Evolutionary conservation across 2,113 vertebrate species (phyloP).

Genomic region (Patagioenas fasciata): DNA sequence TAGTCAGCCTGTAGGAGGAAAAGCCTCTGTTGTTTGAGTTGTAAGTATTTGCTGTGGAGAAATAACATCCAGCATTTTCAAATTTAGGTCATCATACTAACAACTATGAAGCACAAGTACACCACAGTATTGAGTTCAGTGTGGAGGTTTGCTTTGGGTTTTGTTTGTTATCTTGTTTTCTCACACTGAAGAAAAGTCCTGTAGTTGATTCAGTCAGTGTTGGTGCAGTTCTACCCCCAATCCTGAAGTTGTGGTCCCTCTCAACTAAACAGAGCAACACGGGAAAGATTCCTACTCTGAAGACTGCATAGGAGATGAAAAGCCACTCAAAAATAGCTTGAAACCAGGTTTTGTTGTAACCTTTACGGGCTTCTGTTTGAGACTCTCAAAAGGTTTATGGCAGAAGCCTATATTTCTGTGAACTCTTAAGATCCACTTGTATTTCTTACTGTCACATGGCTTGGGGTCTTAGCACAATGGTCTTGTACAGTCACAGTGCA

Average conservation of each 20-base stretch:
- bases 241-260: not conserved
- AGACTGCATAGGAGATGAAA: not conserved
- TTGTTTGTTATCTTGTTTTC: not conserved
- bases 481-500: not conserved
- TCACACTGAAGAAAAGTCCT: not conserved
- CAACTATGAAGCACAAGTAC: not conserved
- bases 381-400: not conserved
- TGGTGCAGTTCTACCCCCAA: not conserved
- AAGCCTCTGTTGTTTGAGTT: not conserved
- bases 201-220: not conserved
- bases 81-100: not conserved
- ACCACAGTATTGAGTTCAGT: accelerated
- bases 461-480: too few species aligned
- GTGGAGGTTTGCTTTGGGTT: not conserved
- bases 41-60: not conserved
- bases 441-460: not conserved
- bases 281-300: not conserved
- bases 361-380: not conserved
- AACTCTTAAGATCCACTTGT: not conserved
- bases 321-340: not conserved
- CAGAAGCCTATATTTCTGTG: not conserved
- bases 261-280: not conserved
- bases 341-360: not conserved
- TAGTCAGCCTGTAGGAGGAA: not conserved
- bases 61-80: not conserved